Conservation (phyloP, 1,140 invertebrate species). For the Penaeus vannamei region DNA sequence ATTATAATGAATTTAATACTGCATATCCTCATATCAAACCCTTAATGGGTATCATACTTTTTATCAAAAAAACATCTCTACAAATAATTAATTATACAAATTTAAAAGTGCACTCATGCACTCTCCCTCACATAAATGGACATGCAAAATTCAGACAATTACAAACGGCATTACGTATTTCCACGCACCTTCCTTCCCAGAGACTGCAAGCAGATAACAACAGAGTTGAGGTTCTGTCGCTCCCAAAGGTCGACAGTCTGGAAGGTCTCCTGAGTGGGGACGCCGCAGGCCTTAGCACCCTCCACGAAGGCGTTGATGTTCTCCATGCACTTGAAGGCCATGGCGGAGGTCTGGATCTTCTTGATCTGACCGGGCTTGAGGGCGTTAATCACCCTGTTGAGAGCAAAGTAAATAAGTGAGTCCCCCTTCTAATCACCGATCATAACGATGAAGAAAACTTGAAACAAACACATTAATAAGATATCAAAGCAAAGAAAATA, state of each 20-base stretch:
- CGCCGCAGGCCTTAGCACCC: conserved; percentile 88
- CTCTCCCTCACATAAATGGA: neutral
- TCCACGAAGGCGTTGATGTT: conserved; percentile 96
- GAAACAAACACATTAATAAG: neutral
- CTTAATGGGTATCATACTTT: too few species aligned
- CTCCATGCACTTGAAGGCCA: conserved; percentile 99
- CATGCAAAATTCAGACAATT: neutral
- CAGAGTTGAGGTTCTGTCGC: conserved; percentile 93
- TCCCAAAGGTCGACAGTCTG: conserved; percentile 98
- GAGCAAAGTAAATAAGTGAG: neutral
- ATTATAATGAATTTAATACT: too few species aligned
- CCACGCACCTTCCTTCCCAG: conserved; percentile 90
- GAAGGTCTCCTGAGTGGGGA: conserved; percentile 95
- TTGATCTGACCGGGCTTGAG: conserved; percentile 86
- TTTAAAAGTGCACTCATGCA: neutral
- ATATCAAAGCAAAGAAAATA: neutral
- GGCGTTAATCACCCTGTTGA: conserved; percentile 83
- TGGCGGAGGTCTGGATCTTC: conserved; percentile 87
- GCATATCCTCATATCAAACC: too few species aligned
- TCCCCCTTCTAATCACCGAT: neutral
- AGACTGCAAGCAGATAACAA: conserved; percentile 94
- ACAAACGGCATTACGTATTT: neutral
- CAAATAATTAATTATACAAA: neutral
- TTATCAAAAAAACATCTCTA: too few species aligned
- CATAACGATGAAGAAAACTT: neutral